Evolutionary conservation across 2,888 invertebrate species (phyloP).

Genomic region (Tiliacea citrago): DNA sequence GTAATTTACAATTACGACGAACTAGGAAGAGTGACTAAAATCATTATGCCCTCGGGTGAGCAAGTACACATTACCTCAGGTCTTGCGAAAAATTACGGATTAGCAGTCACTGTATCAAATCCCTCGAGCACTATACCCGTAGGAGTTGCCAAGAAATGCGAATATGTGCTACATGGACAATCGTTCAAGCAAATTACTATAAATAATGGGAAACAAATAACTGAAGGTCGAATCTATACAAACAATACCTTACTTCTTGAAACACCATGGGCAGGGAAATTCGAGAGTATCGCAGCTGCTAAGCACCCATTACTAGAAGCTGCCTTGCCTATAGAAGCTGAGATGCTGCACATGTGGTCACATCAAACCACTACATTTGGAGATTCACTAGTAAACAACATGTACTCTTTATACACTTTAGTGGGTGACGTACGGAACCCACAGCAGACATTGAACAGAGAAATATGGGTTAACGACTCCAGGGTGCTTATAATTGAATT

Average conservation of each 20-base stretch:
- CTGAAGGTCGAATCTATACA: constrained; percentile 94
- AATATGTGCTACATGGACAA: constrained; percentile 92
- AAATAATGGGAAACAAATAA: constrained; percentile 93
- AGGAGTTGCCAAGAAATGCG: constrained; percentile 90
- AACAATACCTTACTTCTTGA: constrained; percentile 95
- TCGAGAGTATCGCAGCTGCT: constrained; percentile 94
- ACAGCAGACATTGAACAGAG: constrained; percentile 95
- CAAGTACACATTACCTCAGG: constrained; percentile 95
- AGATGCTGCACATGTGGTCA: constrained; percentile 97
- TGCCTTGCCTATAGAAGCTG: constrained; percentile 96
- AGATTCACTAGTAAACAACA: constrained; percentile 93
- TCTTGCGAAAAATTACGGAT: constrained; percentile 94
- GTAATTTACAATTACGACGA: constrained; percentile 98
- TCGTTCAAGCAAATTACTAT: constrained; percentile 93
- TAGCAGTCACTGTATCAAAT: constrained; percentile 93
- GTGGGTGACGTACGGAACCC: constrained; percentile 96
- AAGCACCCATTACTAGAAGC: constrained; percentile 96
- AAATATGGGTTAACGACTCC: constrained; percentile 97
- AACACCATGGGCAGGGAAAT: constrained; percentile 94
- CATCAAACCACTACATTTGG: constrained; percentile 95
- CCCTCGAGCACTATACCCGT: constrained; percentile 89
- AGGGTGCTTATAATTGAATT: constrained; percentile 97
- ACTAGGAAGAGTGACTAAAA: constrained; percentile 96
- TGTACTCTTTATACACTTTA: constrained; percentile 95
- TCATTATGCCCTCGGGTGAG: constrained; percentile 98